Evolutionary conservation across 1,140 invertebrate genomes (phyloP).

Genomic region (Palaemon carinicauda): DNA sequence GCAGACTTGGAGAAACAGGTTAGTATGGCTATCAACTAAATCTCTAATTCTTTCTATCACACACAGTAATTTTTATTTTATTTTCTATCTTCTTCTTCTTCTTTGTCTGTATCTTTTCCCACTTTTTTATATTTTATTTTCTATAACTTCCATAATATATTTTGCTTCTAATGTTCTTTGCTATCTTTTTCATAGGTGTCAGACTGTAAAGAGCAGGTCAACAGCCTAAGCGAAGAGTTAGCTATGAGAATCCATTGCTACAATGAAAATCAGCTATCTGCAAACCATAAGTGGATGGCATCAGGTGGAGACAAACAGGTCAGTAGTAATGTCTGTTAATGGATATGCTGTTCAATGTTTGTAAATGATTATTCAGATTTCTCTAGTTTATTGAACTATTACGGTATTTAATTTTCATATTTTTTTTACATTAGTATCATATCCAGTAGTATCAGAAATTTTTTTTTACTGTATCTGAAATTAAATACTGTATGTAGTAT

Average conservation of each 20-base stretch:
- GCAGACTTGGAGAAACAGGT: constrained; percentile 76
- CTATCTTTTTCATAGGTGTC: constrained; percentile 36
- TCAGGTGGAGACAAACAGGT: constrained; percentile 61
- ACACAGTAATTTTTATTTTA: no score
- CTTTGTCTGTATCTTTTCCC: no score
- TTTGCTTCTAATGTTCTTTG: neutral
- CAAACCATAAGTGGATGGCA: constrained; percentile 70
- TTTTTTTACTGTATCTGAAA: no score
- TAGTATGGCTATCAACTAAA: neutral
- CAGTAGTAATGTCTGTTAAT: neutral
- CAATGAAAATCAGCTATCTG: constrained; percentile 81
- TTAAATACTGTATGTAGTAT: no score
- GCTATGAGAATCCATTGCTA: constrained; percentile 91
- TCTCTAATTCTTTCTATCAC: no score
- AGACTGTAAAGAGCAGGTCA: constrained; percentile 87
- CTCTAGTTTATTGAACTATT: neutral
- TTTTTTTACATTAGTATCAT: no score
- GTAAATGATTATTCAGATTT: neutral
- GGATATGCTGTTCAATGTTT: neutral
- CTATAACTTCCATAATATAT: no score
- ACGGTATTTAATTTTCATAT: no score
- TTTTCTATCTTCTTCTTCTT: no score
- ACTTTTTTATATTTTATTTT: no score
- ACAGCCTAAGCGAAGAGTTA: constrained; percentile 87
- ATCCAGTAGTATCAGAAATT: no score